Evolutionary conservation across 2,888 invertebrate genomes (phyloP).

Genomic region (Luperina nickerlii): DNA sequence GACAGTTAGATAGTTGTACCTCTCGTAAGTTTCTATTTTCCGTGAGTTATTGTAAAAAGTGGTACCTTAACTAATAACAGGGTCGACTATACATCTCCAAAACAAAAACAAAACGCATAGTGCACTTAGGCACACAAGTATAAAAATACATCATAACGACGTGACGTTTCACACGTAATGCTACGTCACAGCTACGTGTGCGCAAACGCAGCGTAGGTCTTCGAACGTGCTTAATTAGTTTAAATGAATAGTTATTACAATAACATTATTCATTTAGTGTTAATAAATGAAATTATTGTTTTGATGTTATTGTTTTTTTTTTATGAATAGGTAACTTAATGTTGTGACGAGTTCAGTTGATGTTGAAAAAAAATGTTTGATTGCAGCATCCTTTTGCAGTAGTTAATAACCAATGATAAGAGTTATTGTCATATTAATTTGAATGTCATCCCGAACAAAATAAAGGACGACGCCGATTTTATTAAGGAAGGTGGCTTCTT

Average conservation of each 20-base stretch:
- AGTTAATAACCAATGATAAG: neutral
- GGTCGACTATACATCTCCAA: neutral
- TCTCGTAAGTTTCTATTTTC: no score
- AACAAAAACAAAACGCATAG: neutral
- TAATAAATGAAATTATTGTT: conserved; percentile 5
- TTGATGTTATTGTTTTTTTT: conserved; percentile 11
- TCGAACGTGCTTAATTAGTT: conserved; percentile 26
- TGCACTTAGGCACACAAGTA: neutral
- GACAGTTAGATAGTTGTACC: no score
- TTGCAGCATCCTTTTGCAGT: neutral
- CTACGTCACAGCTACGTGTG: conserved; percentile 37
- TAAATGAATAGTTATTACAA: conserved; percentile 16
- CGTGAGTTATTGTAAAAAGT: neutral
- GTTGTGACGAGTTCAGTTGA: neutral
- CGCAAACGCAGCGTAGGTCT: conserved; percentile 9
- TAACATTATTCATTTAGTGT: conserved; percentile 7
- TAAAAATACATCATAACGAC: conserved; percentile 5
- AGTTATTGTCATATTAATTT: neutral
- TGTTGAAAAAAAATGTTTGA: neutral
- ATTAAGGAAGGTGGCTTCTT: no score
- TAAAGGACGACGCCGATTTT: no score
- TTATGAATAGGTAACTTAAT: neutral
- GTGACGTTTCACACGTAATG: conserved; percentile 8
- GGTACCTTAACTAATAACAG: neutral
- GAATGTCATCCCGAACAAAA: neutral